Base-by-base conservation (phyloP, 2,113 vertebrate genomes). In the Chamaetylas fuelleborni region DNA sequence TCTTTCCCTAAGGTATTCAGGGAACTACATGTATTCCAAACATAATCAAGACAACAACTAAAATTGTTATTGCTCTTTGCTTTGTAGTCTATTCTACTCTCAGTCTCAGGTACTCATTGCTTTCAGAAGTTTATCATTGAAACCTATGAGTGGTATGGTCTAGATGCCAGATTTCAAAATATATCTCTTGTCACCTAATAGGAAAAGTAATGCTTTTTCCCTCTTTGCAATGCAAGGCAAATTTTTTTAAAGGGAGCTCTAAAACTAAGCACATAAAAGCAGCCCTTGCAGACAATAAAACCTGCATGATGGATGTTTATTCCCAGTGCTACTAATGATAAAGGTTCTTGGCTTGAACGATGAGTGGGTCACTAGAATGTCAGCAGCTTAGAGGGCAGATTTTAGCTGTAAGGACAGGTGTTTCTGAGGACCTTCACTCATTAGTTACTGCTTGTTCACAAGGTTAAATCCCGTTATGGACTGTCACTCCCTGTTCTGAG, bases 221-320 rank as follows among this genome's bases (percentile, higher is more conserved):
- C 42, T 40, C 60, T 92, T 94, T 47, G 87, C 81, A 91, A 60
- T 72, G 53, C 57, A 85, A 93, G 84, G 26, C 66, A 94, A 95
- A 82, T 89, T 92, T 53, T 90, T 92, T 95, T 80, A 89, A 93
- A 91, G 78, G 48, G 40, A 81, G 42, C 66, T 93, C 70, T 93
- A 72, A 93, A 91, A 71, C 73, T 57, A 89, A 54, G 58, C 40
- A 57, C 65, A 93, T 95, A 93, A 92, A 95, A 92, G 33, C 70
- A 95, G 57, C 53, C 48, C n/a, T 89, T 92, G 77, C 53, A 95
- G 86, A 87, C 86, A 92, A 85, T 92, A 95, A 92, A 94, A 65
- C 16, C 78, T 34, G 48, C 50, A 72, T 85, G 86, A 93, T 93
- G 57, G 81, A 89, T 79, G 73, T 72, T 96, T 95, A 91, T 79